Conservation (phyloP, 2,888 invertebrate genomes). For the Drosophila nr. perissopoda region DNA sequence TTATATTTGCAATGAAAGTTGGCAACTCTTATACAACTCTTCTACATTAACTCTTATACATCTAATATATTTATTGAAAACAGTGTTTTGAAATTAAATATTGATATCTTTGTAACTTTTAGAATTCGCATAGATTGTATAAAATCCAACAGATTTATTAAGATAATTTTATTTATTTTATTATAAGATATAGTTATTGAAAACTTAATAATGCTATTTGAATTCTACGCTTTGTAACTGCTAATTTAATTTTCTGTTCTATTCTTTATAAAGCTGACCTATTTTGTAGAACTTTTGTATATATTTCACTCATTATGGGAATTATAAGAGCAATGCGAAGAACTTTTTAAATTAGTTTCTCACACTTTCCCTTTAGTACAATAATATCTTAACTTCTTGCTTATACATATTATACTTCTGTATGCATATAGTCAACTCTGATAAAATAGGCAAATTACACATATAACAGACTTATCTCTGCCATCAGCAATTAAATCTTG, state of each 20-base stretch:
- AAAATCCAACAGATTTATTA: neutral
- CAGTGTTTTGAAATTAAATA: neutral
- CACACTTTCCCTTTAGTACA: neutral
- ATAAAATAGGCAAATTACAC: neutral
- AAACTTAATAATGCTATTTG: accelerated
- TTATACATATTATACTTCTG: no score
- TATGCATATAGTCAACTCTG: neutral
- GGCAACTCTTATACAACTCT: neutral
- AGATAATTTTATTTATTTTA: neutral
- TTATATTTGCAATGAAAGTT: neutral
- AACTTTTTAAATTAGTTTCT: neutral
- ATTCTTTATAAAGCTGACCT: neutral
- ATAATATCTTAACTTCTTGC: neutral
- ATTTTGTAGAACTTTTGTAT: neutral
- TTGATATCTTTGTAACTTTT: neutral
- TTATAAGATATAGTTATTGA: neutral
- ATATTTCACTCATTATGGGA: neutral
- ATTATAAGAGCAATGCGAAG: neutral
- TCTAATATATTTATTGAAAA: no score
- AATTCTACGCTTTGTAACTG: neutral
- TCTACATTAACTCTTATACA: neutral
- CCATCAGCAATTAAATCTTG: neutral
- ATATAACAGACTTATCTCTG: constrained; percentile 7
- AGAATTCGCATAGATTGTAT: neutral
- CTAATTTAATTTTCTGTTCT: neutral